These are phyloP conservation scores for Drosophila watanabei DNA, from an alignment of 1,140 invertebrate species.

Conservation along the genomic window DNA sequence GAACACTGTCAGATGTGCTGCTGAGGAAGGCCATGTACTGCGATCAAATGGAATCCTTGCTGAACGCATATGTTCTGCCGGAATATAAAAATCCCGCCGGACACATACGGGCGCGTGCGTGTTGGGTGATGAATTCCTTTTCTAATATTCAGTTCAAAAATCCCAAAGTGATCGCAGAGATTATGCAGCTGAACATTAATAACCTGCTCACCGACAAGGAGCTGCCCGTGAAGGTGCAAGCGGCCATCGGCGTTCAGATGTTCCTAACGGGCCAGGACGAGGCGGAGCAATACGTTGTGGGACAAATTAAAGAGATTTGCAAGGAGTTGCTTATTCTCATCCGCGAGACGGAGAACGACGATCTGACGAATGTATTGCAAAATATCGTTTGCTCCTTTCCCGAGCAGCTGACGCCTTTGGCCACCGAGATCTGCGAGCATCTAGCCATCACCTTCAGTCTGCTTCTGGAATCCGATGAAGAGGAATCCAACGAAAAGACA, in stretches of 20 bases:
- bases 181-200: slow-evolving; percentile 91
- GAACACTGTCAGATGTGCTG: slow-evolving; percentile 95
- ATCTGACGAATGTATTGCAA: slow-evolving; percentile 97
- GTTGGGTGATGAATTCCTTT: slow-evolving; percentile 98
- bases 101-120: slow-evolving; percentile 97
- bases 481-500: slow-evolving; percentile 97
- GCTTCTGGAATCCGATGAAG: slow-evolving; percentile 91
- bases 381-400: slow-evolving; percentile 97
- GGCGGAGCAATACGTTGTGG: slow-evolving; percentile 93
- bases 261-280: slow-evolving; percentile 94
- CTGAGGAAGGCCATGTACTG: slow-evolving; percentile 97
- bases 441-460: slow-evolving; percentile 96
- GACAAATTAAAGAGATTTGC: slow-evolving; percentile 93
- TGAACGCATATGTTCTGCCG: slow-evolving; percentile 97
- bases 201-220: slow-evolving; percentile 95
- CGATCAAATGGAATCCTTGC: slow-evolving; percentile 96
- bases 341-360: slow-evolving; percentile 98
- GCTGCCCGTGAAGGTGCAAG: slow-evolving; percentile 98
- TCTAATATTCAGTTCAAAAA: slow-evolving; percentile 95
- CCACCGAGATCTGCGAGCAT: slow-evolving; percentile 97
- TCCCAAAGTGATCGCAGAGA: slow-evolving; percentile 93
- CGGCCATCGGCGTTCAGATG: slow-evolving; percentile 97
- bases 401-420: slow-evolving; percentile 96
- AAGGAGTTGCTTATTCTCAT: slow-evolving; percentile 96
- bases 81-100: slow-evolving; percentile 95